Percentiles rank a stretch among this genome's conserved stretches.
Conservation (phyloP, 2,888 invertebrate genomes). For the Nebria salina region DNA sequence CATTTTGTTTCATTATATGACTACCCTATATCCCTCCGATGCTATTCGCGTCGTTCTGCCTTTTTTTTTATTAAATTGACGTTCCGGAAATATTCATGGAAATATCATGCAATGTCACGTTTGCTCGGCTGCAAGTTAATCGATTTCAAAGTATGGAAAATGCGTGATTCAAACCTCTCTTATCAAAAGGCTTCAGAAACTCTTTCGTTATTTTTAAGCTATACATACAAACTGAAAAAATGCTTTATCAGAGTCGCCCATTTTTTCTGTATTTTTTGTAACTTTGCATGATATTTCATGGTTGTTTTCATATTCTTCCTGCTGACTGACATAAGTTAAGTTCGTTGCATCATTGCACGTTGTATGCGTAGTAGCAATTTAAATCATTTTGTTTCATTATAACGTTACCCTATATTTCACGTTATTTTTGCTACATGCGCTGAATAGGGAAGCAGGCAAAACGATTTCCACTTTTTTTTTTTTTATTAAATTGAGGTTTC, state of each 20-base stretch:
- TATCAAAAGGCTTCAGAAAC: not conserved
- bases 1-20: slow-evolving; percentile 16
- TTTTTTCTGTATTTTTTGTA: not conserved
- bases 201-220: not conserved
- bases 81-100: not conserved
- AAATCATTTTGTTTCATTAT: not conserved
- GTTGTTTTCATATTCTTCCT: not conserved
- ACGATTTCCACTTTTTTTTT: not conserved
- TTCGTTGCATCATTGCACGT: not conserved
- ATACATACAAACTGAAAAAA: not conserved
- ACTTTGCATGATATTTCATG: not conserved
- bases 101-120: not conserved
- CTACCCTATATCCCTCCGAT: not conserved
- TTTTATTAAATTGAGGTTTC: not conserved
- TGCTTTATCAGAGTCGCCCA: not conserved
- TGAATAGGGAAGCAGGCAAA: not conserved
- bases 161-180: not conserved
- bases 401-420: slow-evolving; percentile 1
- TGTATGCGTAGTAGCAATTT: not conserved
- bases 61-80: not conserved
- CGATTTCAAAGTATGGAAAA: not conserved
- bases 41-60: not conserved
- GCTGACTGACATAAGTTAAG: not conserved
- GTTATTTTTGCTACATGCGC: not conserved
- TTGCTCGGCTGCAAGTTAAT: not conserved